phyloP scores from a whole-genome alignment of 1,140 invertebrate species.

The Drosophila suzukii region DNA sequence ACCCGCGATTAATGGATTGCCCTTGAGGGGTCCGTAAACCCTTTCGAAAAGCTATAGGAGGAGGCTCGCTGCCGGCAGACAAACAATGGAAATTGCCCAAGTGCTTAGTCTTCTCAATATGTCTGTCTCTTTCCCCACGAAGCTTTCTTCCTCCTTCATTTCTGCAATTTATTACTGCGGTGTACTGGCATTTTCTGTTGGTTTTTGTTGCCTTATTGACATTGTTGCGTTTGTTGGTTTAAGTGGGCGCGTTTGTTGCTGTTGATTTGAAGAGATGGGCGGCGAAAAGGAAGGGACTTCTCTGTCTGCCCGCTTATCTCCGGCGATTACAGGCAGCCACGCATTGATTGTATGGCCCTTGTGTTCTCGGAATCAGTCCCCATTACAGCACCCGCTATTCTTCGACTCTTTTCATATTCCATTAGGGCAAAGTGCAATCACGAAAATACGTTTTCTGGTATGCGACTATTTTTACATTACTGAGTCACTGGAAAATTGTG shows the following conservation, averaged over 20 bases:
- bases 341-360: constrained; percentile 61
- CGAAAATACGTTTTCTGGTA: not conserved
- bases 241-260: constrained; percentile 64
- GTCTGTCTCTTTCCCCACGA: constrained; percentile 1
- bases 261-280: constrained; percentile 20
- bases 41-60: constrained; percentile 20
- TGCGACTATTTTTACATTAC: too few relatives aligned
- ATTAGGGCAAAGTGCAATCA: constrained; percentile 17
- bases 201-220: constrained; percentile 37
- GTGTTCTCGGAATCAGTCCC: constrained; percentile 17
- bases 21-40: constrained; percentile 51
- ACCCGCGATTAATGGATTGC: constrained; percentile 37
- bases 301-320: constrained; percentile 37
- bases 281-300: not conserved
- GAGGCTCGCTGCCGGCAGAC: constrained; percentile 53
- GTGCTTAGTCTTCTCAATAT: constrained; percentile 23
- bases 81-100: constrained; percentile 74
- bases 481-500: not conserved
- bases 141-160: constrained; percentile 12
- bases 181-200: constrained; percentile 17
- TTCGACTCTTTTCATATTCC: constrained; percentile 6
- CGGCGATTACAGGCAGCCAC: constrained; percentile 61
- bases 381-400: constrained; percentile 6
- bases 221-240: constrained; percentile 50
- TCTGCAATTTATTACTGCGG: constrained; percentile 32